phyloP scores from a whole-genome alignment of 2,888 invertebrate genomes.

The Pherbina coryleti region DNA sequence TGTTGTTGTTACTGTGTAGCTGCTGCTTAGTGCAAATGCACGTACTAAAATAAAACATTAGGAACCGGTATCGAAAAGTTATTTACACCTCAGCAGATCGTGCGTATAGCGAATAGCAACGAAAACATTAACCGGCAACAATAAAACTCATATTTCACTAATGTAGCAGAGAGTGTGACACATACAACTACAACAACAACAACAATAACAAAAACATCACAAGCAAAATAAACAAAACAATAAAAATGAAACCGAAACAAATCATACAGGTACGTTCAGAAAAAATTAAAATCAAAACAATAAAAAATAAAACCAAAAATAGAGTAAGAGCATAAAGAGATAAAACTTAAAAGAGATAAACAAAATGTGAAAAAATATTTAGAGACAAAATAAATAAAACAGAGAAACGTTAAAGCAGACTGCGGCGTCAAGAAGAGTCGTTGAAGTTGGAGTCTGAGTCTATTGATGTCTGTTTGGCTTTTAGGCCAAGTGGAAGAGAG shows the following conservation, averaged over 20 bases:
- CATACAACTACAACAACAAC: background rate
- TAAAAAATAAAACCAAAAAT: too few species aligned
- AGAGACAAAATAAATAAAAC: too few species aligned
- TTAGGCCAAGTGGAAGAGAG: background rate
- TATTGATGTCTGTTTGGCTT: background rate
- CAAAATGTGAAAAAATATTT: too few species aligned
- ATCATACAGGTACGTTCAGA: background rate
- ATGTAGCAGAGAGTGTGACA: background rate
- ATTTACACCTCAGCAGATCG: too few species aligned
- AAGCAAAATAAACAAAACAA: background rate
- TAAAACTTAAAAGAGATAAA: too few species aligned
- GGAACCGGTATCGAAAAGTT: too few species aligned
- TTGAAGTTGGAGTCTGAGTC: background rate
- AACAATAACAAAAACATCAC: background rate
- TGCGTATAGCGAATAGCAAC: background rate
- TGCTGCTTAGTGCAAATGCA: background rate
- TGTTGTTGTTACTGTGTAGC: background rate
- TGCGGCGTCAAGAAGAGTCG: background rate
- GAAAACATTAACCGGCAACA: background rate
- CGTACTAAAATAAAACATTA: background rate
- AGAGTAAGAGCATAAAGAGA: too few species aligned
- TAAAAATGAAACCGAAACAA: background rate
- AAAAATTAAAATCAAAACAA: background rate
- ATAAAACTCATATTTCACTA: background rate
- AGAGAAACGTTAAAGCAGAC: background rate